Evolutionary conservation across 2,888 invertebrate genomes (phyloP), one percentile per base, ranked within the genome.

Genomic region (Cosmorhoe ocellata): DNA sequence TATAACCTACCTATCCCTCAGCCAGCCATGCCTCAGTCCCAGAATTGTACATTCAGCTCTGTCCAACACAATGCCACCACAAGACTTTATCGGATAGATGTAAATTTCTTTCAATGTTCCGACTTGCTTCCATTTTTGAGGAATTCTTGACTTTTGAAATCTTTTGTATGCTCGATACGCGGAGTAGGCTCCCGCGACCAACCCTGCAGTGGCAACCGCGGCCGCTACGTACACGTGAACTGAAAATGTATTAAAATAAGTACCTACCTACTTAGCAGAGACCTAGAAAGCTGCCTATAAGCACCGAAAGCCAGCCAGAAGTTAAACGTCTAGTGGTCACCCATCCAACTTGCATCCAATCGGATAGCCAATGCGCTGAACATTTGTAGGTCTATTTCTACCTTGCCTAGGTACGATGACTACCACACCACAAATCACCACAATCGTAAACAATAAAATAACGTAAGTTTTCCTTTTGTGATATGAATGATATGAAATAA

Each of bases 1-100:
- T 34, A 22, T 9, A 6, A 34, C 42, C 37, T 40, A 76, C 91
- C 91, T 86, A 65, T 93, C 93, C 26, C 92, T 76, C 7, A 93
- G 67, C 90, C 91, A 90, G 2, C 90, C 91, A 40, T 84, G 80
- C 63, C 80, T 87, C 13, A 92, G 66, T 0, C 93, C 93, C 12
- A 93, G 63, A n/a, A 71, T 61, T 0, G 91, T 83, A 63, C 91
- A 91, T 60, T 92, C 91, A 54, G 91, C 90, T n/a, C 77, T 75
- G 28, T 79, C 84, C 50, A 91, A 52, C 1, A 85, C 67, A 14
- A 92, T 66, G 0, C 90, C 75, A 0, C 90, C 92, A 46, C 93
- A 91, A 0, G 93, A 93, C 71, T 93, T 93, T 9, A 93, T 82
- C 0, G 93, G 93, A 63, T 91, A 93, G 4, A 86, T 79, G 50